Evolutionary conservation across 2,113 vertebrate genomes (phyloP).

Genomic region (Chlorodrepanis virens): DNA sequence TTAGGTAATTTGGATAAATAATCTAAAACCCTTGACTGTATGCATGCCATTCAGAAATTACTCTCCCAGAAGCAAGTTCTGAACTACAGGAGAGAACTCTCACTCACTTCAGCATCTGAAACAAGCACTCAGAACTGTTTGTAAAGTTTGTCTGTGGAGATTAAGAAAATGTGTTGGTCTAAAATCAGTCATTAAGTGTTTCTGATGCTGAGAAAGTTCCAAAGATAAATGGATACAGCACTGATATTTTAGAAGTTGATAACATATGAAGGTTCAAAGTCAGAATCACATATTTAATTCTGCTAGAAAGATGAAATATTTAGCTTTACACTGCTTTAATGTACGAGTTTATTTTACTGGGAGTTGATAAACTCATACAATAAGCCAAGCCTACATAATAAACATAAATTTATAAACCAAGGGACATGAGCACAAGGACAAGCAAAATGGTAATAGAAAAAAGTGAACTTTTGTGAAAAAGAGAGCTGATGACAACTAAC

Average conservation of each 20-base stretch:
- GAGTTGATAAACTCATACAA: background rate
- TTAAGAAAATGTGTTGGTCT: background rate
- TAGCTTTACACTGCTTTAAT: background rate
- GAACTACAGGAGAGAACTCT: background rate
- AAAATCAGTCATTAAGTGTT: background rate
- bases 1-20: background rate
- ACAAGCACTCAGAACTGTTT: background rate
- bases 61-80: background rate
- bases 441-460: background rate
- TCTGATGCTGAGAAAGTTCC: background rate
- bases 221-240: background rate
- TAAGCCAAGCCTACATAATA: background rate
- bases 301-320: background rate
- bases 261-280: background rate
- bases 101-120: background rate
- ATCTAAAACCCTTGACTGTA: background rate
- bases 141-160: background rate
- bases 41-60: background rate
- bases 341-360: background rate
- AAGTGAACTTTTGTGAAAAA: background rate
- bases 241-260: background rate
- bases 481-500: background rate
- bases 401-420: background rate
- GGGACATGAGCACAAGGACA: background rate
- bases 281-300: background rate